Evolutionary conservation across 2,888 invertebrate genomes (phyloP), one percentile per base, ranked within the genome.

Genomic region (Hipparchia sbordonii): DNA sequence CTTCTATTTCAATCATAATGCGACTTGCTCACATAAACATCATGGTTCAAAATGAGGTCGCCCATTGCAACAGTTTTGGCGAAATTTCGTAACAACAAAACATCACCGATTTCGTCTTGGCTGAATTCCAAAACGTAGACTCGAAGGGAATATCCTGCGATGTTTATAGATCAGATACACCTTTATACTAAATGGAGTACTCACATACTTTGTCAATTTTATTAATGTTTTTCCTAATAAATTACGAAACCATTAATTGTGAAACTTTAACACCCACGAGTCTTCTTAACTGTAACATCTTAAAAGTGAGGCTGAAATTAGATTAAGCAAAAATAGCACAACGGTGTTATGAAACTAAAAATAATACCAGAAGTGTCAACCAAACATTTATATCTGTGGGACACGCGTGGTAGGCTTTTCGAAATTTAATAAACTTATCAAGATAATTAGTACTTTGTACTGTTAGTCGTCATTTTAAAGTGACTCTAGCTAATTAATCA

Each of bases 11-110:
- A 77, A 79, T 77, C 73, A 72, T 77, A 80, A 75, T 72, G 76
- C 74, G 75, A 77, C 76, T 78, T 74, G 77, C 74, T 76, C 77
- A 75, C 77, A 79, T 80, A 80, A 81, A 80, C 79, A 77, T 78
- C 77, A 77, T 74, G 77, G 77, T 74, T 75, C 79, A 80, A 84
- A 93, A 89, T 86, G 86, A 85, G 93, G 92, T 87, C 92, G 88
- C 79, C 80, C 84, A 87, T 87, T 89, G 92, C 90, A 92, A 89
- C 90, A 87, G 88, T 89, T 91, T 92, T 90, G 91, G 85, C 86
- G 88, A 87, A 91, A 92, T 92, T 91, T 92, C 91, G 91, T 91
- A 92, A 93, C 88, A 90, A 89, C 89, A 89, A 90, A 89, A 88
- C 89, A 85, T 82, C 82, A 84, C 76, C 76, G 83, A 80, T 82